phyloP scores from a whole-genome alignment of 1,140 invertebrate genomes.

The Temnothorax curvispinosus region DNA sequence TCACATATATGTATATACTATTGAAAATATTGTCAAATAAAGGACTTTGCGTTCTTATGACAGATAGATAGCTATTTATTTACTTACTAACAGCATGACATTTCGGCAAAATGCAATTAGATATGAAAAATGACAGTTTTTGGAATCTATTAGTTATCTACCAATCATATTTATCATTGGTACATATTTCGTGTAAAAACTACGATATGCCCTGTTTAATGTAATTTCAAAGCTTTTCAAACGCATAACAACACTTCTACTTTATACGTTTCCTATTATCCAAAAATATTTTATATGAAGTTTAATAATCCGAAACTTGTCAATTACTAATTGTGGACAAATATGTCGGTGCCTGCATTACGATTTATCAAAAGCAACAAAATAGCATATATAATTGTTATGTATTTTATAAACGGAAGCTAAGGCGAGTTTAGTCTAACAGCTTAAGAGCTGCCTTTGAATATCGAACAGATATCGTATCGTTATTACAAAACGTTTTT shows the following conservation, averaged over 20 bases:
- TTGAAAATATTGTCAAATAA: slow-evolving; percentile 73
- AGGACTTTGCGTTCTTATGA: slow-evolving; percentile 64
- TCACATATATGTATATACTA: slow-evolving; percentile 81
- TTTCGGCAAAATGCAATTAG: slow-evolving; percentile 68
- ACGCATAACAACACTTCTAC: slow-evolving; percentile 48
- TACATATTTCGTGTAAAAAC: slow-evolving; percentile 16
- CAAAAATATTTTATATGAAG: slow-evolving; percentile 18
- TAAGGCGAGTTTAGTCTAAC: slow-evolving; percentile 36
- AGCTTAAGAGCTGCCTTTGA: slow-evolving; percentile 20
- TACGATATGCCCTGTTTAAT: slow-evolving; percentile 12
- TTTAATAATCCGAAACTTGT: slow-evolving; percentile 48
- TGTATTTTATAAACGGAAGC: slow-evolving; percentile 32
- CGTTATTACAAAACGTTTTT: slow-evolving; percentile 44
- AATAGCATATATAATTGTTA: slow-evolving; percentile 46
- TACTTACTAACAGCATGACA: slow-evolving; percentile 85
- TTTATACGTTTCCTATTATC: slow-evolving; percentile 7
- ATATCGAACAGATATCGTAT: slow-evolving; percentile 34
- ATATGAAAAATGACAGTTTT: neutral
- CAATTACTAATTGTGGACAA: slow-evolving; percentile 65
- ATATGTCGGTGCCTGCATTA: slow-evolving; percentile 85
- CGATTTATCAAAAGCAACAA: slow-evolving; percentile 44
- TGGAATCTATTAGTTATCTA: slow-evolving; percentile 5
- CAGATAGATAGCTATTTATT: slow-evolving; percentile 68
- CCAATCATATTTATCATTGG: slow-evolving; percentile 7
- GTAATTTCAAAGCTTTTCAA: slow-evolving; percentile 37